Percentiles rank a stretch among this genome's conserved stretches.
Conservation (phyloP, 2,113 vertebrate species). For the Condylura cristata region DNA sequence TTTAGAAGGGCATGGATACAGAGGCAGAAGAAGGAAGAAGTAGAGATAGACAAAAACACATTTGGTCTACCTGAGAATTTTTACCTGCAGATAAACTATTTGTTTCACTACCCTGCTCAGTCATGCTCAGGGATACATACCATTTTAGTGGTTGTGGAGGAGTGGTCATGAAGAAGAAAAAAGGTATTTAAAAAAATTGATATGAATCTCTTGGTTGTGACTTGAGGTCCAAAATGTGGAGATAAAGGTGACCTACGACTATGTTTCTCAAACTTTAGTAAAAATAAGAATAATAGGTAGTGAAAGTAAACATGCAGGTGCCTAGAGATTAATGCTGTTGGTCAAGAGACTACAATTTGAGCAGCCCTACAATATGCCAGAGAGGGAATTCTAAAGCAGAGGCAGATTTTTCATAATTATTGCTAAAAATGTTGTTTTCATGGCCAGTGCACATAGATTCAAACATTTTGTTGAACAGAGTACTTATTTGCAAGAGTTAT, state of each 20-base stretch:
- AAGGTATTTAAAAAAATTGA: neutral
- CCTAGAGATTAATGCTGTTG: neutral
- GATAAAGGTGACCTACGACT: neutral
- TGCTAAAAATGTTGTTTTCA: constrained; percentile 53
- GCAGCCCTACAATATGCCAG: neutral
- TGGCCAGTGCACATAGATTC: neutral
- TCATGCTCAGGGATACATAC: neutral
- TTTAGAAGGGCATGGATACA: neutral
- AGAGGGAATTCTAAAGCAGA: neutral
- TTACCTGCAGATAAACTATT: neutral
- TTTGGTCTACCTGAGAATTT: constrained; percentile 40
- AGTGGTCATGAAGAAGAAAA: neutral
- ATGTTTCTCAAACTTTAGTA: constrained; percentile 12
- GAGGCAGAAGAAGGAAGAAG: neutral
- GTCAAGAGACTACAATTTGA: neutral
- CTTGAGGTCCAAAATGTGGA: neutral
- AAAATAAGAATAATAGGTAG: neutral
- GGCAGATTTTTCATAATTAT: neutral
- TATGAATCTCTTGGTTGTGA: neutral
- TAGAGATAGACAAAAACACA: neutral
- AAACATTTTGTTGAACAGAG: constrained; percentile 9
- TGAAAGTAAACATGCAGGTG: neutral
- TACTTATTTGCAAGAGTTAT: neutral
- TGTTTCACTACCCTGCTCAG: neutral
- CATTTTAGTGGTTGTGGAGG: neutral